Base-by-base conservation (phyloP, 2,113 vertebrate genomes). In the Abramis brama region DNA sequence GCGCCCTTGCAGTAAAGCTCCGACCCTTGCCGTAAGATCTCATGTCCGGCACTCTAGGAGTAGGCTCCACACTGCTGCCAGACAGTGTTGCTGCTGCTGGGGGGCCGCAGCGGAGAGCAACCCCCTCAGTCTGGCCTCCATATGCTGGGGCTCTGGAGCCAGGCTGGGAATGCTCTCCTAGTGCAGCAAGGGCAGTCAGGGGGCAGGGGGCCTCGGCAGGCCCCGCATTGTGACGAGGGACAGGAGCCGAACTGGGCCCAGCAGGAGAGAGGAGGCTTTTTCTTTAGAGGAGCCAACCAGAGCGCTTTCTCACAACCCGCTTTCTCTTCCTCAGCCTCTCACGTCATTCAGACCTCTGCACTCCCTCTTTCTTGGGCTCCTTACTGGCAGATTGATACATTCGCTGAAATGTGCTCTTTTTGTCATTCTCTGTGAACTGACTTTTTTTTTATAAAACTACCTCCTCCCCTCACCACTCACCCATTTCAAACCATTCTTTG, bases 221-320 rank as follows among this genome's bases (percentile, higher is more conserved):
- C 73, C 89, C 88, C 71, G 90, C 55, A 92, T 94, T 90, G 93
- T 95, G 91, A 90, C 84, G 88, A 64, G 89, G 94, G 93, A 94
- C 95, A 93, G 89, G 92, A 93, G 93, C 93, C 84, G 91, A 89
- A 91, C 91, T 89, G 90, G 88, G 91, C 95, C 91, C 92, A 90
- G 94, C 85, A 94, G 94, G 95, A 94, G 70, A 92, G 92, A 91
- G 86, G 89, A 92, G 78, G 89, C 91, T 91, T 93, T 94, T 94
- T 94, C 91, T 91, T 93, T 93, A 92, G 92, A 92, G 74, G 87
- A 91, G 88, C 92, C 93, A 93, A 94, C 91, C 91, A 87, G 93
- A 93, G 92, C 87, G 90, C 86, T 93, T 94, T 96, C 94, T 94
- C 94, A 95, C 92, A 95, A 88, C 91, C 92, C 64, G 74, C 87